Evolutionary conservation across 30 jellyfish, hydroid and myxozoan species (phyloP).

Genomic region (Aurelia coerulea): DNA sequence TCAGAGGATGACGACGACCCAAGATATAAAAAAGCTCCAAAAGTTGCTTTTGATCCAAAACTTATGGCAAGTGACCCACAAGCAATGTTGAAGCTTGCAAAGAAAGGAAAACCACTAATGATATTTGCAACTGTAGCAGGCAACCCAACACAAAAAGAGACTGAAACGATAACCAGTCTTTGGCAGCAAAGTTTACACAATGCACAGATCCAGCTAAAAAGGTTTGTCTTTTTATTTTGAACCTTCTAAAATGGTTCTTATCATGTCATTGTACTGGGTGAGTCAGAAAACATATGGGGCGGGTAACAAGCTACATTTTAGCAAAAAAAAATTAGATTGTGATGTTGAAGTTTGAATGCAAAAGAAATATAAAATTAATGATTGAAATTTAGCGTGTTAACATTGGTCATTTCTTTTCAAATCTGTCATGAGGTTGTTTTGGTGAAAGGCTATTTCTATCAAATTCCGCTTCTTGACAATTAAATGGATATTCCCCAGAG

Average conservation of each 20-base stretch:
- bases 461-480: too few species aligned
- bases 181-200: slow-evolving; percentile 94
- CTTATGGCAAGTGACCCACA: slow-evolving; percentile 61
- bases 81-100: slow-evolving; percentile 82
- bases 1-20: slow-evolving; percentile 84
- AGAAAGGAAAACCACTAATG: slow-evolving; percentile 93
- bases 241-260: neutral
- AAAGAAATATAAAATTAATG: too few species aligned
- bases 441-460: too few species aligned
- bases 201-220: slow-evolving; percentile 82
- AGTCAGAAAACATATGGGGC: too few species aligned
- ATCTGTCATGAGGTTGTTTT: too few species aligned
- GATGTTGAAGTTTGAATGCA: too few species aligned
- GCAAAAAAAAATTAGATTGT: too few species aligned
- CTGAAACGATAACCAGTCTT: slow-evolving; percentile 68
- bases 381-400: too few species aligned
- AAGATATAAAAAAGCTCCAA: slow-evolving; percentile 50
- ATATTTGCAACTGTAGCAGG: slow-evolving; percentile 96
- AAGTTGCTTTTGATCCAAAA: slow-evolving; percentile 59
- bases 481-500: too few species aligned
- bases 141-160: slow-evolving; percentile 74
- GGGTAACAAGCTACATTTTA: too few species aligned
- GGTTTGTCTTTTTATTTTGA: slow-evolving; percentile 33
- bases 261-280: too few species aligned
- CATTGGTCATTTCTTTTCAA: too few species aligned